Conservation (phyloP, 2,797 vertebrate species). For the Scyliorhinus canicula region DNA sequence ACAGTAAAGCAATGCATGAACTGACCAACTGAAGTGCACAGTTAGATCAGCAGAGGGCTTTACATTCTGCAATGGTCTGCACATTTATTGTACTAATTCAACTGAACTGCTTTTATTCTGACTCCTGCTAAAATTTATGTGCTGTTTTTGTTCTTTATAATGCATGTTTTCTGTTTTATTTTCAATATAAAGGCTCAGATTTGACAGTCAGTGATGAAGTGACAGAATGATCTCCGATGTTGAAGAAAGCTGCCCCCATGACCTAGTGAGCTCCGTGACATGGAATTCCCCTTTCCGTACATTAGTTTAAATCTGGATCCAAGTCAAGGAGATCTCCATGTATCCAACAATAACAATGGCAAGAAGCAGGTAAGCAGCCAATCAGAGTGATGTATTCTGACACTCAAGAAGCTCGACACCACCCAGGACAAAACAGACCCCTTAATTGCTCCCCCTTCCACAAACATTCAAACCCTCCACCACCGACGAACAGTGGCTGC, state of each 20-base stretch:
- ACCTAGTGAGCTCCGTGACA: not conserved
- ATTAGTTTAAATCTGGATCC: not conserved
- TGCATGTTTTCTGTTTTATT: not conserved
- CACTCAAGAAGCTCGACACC: not conserved
- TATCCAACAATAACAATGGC: not conserved
- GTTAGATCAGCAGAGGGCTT: constrained; percentile 8
- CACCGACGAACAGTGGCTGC: too few species aligned
- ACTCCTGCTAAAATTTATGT: not conserved
- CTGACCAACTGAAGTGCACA: not conserved
- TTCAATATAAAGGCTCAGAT: not conserved
- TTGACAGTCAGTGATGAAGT: not conserved
- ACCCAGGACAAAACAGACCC: too few species aligned
- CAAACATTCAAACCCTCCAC: too few species aligned
- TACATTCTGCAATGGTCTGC: not conserved
- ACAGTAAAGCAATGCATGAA: not conserved
- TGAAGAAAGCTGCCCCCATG: not conserved
- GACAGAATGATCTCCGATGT: not conserved
- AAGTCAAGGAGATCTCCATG: not conserved
- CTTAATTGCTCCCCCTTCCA: too few species aligned
- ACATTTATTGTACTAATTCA: not conserved
- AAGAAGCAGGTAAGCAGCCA: not conserved
- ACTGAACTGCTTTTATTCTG: not conserved
- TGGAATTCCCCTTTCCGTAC: too few species aligned
- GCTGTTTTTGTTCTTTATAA: not conserved
- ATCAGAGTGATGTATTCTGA: not conserved